Evolutionary conservation across 35 echinoderm and acorn worm genomes (phyloP).

Genomic region (Apostichopus japonicus): DNA sequence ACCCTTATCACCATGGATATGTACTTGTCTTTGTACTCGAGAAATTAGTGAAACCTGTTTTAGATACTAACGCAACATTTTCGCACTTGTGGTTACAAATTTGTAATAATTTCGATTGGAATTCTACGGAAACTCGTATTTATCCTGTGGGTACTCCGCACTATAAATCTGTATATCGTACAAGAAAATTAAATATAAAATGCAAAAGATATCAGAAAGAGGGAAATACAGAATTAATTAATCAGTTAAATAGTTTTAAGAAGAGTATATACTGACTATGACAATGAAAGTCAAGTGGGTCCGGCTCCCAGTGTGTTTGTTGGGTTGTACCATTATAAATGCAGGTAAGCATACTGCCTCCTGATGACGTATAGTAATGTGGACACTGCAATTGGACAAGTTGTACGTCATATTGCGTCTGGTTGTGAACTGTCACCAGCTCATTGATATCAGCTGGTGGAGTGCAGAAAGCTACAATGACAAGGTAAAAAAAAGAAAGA

Average conservation of each 20-base stretch:
- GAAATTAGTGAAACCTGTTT: too few species aligned
- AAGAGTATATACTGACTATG: background rate
- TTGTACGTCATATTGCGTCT: background rate
- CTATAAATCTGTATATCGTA: too few species aligned
- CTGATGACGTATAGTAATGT: background rate
- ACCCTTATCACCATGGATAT: too few species aligned
- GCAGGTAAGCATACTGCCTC: background rate
- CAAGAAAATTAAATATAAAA: too few species aligned
- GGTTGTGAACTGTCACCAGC: background rate
- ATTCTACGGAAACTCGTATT: too few species aligned
- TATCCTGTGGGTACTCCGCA: too few species aligned
- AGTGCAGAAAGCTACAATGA: background rate
- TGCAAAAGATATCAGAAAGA: too few species aligned
- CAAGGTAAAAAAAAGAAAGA: background rate
- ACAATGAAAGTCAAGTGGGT: background rate
- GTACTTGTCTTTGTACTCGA: too few species aligned
- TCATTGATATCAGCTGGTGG: background rate
- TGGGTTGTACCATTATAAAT: background rate
- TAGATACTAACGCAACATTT: too few species aligned
- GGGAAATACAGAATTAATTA: too few species aligned
- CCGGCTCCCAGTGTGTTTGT: background rate
- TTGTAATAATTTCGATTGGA: too few species aligned
- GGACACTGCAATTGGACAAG: constrained; percentile 6
- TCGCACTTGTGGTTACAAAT: too few species aligned
- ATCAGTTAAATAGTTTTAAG: background rate